Conservation (phyloP, 23 tunicate genomes). For the Trididemnum nubilum region DNA sequence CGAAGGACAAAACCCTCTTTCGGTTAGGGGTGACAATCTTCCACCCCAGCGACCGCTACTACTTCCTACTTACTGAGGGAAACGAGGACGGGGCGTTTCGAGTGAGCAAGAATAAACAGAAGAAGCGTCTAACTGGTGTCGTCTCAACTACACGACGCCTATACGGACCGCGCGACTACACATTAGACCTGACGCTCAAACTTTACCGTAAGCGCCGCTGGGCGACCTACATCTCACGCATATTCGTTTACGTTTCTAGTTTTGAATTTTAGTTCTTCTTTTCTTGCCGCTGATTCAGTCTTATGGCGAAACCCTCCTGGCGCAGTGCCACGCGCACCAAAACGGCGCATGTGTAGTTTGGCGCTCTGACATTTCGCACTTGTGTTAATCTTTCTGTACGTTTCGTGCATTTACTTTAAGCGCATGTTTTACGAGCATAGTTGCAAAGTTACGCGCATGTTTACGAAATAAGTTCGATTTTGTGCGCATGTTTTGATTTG, state of each 20-base stretch:
- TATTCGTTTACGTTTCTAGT: constrained; percentile 71
- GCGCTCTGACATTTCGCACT: no score
- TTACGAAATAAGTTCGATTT: no score
- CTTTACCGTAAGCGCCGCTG: constrained; percentile 64
- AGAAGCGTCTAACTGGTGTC: constrained; percentile 64
- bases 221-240: constrained; percentile 66
- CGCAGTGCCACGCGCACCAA: background rate
- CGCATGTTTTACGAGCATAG: no score
- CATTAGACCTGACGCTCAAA: constrained; percentile 76
- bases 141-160: constrained; percentile 63
- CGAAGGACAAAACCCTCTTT: constrained; percentile 62
- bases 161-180: constrained; percentile 72
- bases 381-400: no score
- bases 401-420: no score
- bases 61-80: constrained; percentile 73
- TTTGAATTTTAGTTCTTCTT: constrained; percentile 47
- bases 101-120: constrained; percentile 43
- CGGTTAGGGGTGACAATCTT: constrained; percentile 56
- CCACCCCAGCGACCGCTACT: constrained; percentile 61
- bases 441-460: no score
- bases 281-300: background rate
- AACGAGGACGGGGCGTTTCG: constrained; percentile 63
- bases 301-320: constrained; percentile 8
- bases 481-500: no score
- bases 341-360: background rate